These are phyloP conservation scores for Pollicipes pollicipes DNA, from an alignment of 1,140 invertebrate genomes.

Conservation along the genomic window DNA sequence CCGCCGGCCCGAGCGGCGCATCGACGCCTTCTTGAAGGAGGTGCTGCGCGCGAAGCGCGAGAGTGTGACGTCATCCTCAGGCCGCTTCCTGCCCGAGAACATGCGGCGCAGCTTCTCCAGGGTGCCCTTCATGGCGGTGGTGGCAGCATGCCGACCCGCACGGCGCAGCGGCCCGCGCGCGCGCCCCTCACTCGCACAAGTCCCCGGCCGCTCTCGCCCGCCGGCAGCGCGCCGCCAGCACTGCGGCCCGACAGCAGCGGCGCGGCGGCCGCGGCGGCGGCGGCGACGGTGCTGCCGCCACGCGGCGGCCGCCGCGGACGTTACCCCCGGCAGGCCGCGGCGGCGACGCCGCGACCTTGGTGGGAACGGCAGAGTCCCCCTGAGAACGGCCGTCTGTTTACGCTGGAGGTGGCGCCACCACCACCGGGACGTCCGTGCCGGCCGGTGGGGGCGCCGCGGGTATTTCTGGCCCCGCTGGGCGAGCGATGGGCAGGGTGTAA, in stretches of 20 bases:
- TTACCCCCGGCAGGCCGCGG: neutral
- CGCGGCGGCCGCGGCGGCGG: too few relatives aligned
- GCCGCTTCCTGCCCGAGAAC: neutral
- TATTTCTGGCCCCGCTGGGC: too few relatives aligned
- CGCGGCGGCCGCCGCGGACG: neutral
- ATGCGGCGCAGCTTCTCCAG: neutral
- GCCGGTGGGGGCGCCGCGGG: too few relatives aligned
- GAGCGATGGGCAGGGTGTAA: too few relatives aligned
- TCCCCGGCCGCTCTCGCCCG: neutral
- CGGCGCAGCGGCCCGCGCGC: neutral
- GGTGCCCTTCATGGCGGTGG: neutral
- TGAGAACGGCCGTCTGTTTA: neutral
- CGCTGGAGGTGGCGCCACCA: too few relatives aligned
- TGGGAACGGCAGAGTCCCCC: neutral
- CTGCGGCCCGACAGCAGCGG: neutral
- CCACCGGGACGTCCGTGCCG: too few relatives aligned
- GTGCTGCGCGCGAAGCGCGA: conserved; percentile 1
- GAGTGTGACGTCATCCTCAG: neutral
- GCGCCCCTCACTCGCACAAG: neutral
- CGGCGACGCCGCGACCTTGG: neutral
- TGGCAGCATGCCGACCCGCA: too few relatives aligned
- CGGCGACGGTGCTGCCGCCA: neutral
- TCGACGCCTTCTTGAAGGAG: conserved; percentile 3
- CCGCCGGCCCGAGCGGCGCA: neutral
- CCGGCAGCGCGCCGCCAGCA: neutral